Base-by-base conservation (phyloP, 1,140 invertebrate species). In the Chrysomallon squamiferum region DNA sequence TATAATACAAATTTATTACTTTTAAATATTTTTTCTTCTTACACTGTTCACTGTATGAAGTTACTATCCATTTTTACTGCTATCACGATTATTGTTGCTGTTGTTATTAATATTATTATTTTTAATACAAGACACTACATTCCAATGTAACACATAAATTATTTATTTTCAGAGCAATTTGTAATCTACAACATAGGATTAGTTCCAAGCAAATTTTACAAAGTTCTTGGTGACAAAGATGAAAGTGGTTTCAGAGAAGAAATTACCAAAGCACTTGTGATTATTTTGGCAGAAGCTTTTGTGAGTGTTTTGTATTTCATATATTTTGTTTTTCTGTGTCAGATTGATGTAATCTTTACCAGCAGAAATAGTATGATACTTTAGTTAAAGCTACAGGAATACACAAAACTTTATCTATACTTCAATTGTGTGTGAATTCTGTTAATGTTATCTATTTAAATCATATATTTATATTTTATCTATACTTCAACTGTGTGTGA, bases 141-240 rank as follows among this genome's bases (percentile, higher is more conserved):
- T n/a, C n/a, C n/a, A n/a, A n/a, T n/a, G n/a, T n/a, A n/a, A n/a
- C n/a, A 45, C 3, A 27, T 9, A 25, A 30, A 27, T 18, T 56
- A 56, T 35, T 20, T 25, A 38, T 67, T 85, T 79, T 54, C 79
- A 85, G 87, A 88, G 60, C 86, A 89, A 74, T 84, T 83, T 69
- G 59, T 89, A 18, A 84, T 87, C 33, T 89, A 88, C 71, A 79
- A 86, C 66, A 84, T 89, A 59, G 89, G 89, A 13, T 65, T 89
- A 4, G 81, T 89, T 30, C 78, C 88, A 4, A 88, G 88, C 65
- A 77, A 82, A 49, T 89, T 85, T 76, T 89, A 88, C 73, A 81
- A 84, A 69, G 84, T 87, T 5, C 74, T 89, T 13, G 86, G 84
- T 2, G 77, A 86, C n/a, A 87, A 87, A 67, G 86, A 89, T 74